Percentiles rank a stretch among this genome's conserved stretches.
phyloP scores from a whole-genome alignment of 2,113 vertebrate genomes.

The Nycticebus coucang region DNA sequence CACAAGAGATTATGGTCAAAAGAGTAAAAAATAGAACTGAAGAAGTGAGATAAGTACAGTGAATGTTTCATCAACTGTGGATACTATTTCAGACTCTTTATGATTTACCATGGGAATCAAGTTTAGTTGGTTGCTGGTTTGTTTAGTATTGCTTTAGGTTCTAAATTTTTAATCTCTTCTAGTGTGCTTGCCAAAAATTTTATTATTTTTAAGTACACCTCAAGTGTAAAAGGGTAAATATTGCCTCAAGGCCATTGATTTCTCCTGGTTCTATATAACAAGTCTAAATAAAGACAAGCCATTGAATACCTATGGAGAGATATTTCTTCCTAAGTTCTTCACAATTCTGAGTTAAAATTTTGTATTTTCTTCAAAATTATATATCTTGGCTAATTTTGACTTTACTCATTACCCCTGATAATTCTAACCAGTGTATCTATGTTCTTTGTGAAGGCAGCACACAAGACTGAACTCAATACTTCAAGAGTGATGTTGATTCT shows the following conservation, averaged over 20 bases:
- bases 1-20: neutral
- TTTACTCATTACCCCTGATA: neutral
- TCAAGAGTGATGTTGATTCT: neutral
- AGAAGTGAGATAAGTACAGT: neutral
- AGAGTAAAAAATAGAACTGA: neutral
- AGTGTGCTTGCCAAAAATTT: neutral
- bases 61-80: neutral
- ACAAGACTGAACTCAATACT: neutral
- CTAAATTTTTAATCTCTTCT: neutral
- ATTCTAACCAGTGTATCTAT: neutral
- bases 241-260: neutral
- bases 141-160: neutral
- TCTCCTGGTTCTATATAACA: neutral
- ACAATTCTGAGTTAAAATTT: neutral
- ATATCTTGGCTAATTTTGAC: neutral
- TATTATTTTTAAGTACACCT: neutral
- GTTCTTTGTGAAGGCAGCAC: neutral
- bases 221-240: conserved; percentile 26
- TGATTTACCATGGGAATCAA: neutral
- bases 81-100: neutral
- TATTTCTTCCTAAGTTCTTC: conserved; percentile 1
- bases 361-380: neutral
- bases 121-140: neutral
- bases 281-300: neutral
- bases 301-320: neutral